A percentile compares a stretch with the other conserved stretches of the same genome.
Evolutionary conservation across 2,888 invertebrate genomes (phyloP).

Genomic region (Conops quadrifasciatus): DNA sequence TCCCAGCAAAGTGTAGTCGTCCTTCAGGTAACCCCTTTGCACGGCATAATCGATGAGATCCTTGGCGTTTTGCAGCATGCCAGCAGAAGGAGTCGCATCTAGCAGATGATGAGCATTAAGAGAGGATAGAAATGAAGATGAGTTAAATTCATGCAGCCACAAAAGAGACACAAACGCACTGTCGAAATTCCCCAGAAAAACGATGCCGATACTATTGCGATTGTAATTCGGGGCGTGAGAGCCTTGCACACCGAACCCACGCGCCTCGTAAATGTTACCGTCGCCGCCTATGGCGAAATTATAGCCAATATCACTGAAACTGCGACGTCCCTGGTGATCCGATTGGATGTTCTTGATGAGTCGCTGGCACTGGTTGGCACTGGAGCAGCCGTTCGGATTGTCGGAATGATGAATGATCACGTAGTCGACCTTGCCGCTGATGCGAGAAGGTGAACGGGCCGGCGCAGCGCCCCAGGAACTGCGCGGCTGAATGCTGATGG

Average conservation of each 20-base stretch:
- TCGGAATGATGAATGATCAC: conserved; percentile 78
- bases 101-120: no score
- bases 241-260: conserved; percentile 75
- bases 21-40: conserved; percentile 68
- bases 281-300: conserved; percentile 81
- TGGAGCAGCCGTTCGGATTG: conserved; percentile 70
- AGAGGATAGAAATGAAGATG: no score
- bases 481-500: conserved; percentile 57
- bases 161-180: conserved; percentile 44
- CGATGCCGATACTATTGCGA: conserved; percentile 74
- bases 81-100: conserved; percentile 69
- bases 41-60: conserved; percentile 72
- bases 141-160: not conserved
- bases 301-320: conserved; percentile 76
- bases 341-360: conserved; percentile 74
- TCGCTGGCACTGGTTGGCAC: conserved; percentile 66
- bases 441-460: conserved; percentile 65
- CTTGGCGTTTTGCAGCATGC: conserved; percentile 71
- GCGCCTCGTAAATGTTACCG: conserved; percentile 75
- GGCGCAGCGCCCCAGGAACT: conserved; percentile 70
- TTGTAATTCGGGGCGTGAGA: conserved; percentile 78
- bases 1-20: conserved; percentile 72
- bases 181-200: conserved; percentile 70
- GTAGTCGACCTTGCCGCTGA: conserved; percentile 69
- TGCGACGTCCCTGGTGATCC: conserved; percentile 69